Evolutionary conservation across 2,113 vertebrate genomes (phyloP).

Genomic region (Centrocercus urophasianus): DNA sequence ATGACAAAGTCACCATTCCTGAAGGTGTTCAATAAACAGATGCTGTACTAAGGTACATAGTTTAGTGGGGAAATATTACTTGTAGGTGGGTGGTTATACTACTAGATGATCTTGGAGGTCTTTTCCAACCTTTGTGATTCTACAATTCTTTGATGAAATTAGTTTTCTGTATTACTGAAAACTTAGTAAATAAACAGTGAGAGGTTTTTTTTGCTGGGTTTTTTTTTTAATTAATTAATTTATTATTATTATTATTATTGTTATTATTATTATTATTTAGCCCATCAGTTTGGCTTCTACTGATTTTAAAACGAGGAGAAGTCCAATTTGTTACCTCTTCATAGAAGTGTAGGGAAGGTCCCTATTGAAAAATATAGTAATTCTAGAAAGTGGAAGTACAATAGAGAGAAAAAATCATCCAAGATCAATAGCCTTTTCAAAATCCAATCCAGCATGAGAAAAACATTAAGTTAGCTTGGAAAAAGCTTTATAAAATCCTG

Average conservation of each 20-base stretch:
- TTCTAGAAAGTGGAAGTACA: not conserved
- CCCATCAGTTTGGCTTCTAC: not conserved
- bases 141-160: not conserved
- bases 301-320: not conserved
- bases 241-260: not conserved
- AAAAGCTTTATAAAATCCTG: slow-evolving; percentile 46
- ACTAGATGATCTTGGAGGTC: no score
- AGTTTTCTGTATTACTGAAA: not conserved
- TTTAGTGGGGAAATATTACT: no score
- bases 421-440: slow-evolving; percentile 21
- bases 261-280: not conserved
- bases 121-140: no score
- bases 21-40: no score
- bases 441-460: slow-evolving; percentile 34
- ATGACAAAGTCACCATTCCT: no score
- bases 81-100: no score
- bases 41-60: no score
- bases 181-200: not conserved
- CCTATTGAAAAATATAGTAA: not conserved
- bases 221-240: not conserved
- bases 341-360: not conserved
- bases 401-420: slow-evolving; percentile 14
- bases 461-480: slow-evolving; percentile 54
- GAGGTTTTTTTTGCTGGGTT: not conserved
- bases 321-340: not conserved